A percentile compares a stretch with the other conserved stretches of the same genome.
These are phyloP conservation scores for Urocolius indicus DNA, from an alignment of 2,113 vertebrate genomes.

Conservation along the genomic window DNA sequence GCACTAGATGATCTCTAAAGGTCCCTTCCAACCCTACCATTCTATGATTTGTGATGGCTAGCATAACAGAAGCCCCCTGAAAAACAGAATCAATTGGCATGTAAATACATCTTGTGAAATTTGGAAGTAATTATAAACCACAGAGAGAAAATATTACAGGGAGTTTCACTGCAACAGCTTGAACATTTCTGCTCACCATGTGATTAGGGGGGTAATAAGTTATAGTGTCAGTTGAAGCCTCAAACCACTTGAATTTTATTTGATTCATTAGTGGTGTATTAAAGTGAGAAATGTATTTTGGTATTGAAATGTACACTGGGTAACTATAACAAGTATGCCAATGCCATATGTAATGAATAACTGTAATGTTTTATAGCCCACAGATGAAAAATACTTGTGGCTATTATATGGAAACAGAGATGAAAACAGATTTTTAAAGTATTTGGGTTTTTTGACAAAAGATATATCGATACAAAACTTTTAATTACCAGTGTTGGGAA, in stretches of 20 bases:
- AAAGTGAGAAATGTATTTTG: slow-evolving; percentile 41
- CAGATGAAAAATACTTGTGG: slow-evolving; percentile 20
- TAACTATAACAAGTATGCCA: slow-evolving; percentile 24
- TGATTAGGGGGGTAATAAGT: slow-evolving; percentile 10
- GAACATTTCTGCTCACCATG: neutral
- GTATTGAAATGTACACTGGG: slow-evolving; percentile 38
- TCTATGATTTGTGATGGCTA: neutral
- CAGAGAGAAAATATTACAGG: neutral
- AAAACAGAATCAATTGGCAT: neutral
- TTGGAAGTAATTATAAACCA: neutral
- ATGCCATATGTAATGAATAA: slow-evolving; percentile 20
- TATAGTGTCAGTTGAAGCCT: slow-evolving; percentile 25
- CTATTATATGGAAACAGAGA: neutral
- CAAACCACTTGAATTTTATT: slow-evolving; percentile 46
- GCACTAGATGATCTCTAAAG: too few relatives aligned
- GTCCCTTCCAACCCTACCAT: too few relatives aligned
- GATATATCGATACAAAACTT: neutral
- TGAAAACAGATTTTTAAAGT: neutral
- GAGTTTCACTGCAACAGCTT: neutral
- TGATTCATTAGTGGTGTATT: slow-evolving; percentile 32
- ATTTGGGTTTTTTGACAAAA: neutral
- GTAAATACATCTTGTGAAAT: neutral
- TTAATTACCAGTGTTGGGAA: neutral
- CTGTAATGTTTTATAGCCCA: slow-evolving; percentile 19
- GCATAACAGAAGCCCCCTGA: neutral